A percentile compares a stretch with the other conserved stretches of the same genome.
Evolutionary conservation across 2,797 vertebrate species (phyloP).

Genomic region (Buphagus erythrorhynchus): DNA sequence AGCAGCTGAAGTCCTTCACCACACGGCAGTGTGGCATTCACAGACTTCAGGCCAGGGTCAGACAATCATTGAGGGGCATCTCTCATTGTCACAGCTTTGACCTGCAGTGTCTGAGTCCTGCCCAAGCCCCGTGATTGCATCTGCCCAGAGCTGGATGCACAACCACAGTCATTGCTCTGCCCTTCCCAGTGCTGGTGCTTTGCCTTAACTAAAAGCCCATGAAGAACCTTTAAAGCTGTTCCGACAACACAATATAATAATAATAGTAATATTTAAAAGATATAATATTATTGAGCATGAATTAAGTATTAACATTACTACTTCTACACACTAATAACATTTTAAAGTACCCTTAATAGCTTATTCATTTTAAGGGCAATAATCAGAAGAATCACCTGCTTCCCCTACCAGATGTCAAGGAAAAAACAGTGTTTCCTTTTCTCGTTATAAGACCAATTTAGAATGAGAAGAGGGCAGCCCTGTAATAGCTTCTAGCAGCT

Average conservation of each 20-base stretch:
- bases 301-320: slow-evolving; percentile 4
- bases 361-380: slow-evolving; percentile 23
- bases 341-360: slow-evolving; percentile 12
- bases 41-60: not conserved
- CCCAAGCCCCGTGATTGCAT: accelerated
- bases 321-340: not conserved
- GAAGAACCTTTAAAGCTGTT: not conserved
- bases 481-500: not conserved
- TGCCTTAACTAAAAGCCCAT: not conserved
- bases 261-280: not conserved
- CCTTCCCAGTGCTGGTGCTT: not conserved
- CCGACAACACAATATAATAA: not conserved
- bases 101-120: not conserved
- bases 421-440: not conserved
- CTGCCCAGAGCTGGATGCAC: not conserved
- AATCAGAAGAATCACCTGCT: not conserved
- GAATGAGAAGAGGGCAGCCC: not conserved
- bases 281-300: not conserved
- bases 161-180: not conserved
- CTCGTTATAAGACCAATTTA: not conserved
- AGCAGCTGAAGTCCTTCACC: not conserved
- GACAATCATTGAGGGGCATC: not conserved
- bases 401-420: not conserved
- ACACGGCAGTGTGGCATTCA: not conserved
- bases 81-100: not conserved